Conservation (phyloP, 2,888 invertebrate species). For the Drosophila lutescens region DNA sequence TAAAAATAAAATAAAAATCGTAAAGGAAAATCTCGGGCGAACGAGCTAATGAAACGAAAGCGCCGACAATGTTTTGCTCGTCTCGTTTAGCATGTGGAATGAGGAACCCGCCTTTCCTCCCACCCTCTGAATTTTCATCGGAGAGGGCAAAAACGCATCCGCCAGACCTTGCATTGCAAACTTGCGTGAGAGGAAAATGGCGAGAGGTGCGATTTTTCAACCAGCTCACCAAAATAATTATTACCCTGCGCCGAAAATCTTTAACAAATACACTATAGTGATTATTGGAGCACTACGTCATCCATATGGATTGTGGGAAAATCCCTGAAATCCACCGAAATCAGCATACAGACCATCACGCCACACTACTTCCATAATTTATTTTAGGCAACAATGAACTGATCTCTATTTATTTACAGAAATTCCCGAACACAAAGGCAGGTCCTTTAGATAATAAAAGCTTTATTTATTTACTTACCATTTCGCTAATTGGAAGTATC, state of each 20-base stretch:
- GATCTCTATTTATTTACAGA: conserved; percentile 13
- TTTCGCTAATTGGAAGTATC: not conserved
- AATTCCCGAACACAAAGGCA: too few species aligned
- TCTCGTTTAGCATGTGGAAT: conserved; percentile 41
- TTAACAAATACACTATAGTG: not conserved
- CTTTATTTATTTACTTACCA: not conserved
- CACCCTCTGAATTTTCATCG: not conserved
- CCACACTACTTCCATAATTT: conserved; percentile 1
- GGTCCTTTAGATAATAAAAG: conserved; percentile 15
- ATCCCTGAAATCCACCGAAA: not conserved
- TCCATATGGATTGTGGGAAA: not conserved
- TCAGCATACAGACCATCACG: conserved; percentile 5
- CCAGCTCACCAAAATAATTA: conserved; percentile 5
- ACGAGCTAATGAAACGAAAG: conserved; percentile 49
- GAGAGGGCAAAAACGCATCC: conserved; percentile 34
- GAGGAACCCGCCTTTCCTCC: conserved; percentile 27
- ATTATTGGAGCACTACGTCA: conserved; percentile 11
- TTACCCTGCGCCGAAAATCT: conserved; percentile 1
- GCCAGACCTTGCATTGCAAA: conserved; percentile 30
- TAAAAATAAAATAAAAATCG: conserved; percentile 75
- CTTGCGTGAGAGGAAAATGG: conserved; percentile 18
- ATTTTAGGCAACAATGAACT: not conserved
- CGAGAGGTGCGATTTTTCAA: not conserved
- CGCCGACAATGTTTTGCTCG: conserved; percentile 42
- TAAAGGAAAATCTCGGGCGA: conserved; percentile 44